Percentiles rank a stretch among this genome's conserved stretches.
Evolutionary conservation across 2,113 vertebrate genomes (phyloP).

Genomic region (Motacilla alba): DNA sequence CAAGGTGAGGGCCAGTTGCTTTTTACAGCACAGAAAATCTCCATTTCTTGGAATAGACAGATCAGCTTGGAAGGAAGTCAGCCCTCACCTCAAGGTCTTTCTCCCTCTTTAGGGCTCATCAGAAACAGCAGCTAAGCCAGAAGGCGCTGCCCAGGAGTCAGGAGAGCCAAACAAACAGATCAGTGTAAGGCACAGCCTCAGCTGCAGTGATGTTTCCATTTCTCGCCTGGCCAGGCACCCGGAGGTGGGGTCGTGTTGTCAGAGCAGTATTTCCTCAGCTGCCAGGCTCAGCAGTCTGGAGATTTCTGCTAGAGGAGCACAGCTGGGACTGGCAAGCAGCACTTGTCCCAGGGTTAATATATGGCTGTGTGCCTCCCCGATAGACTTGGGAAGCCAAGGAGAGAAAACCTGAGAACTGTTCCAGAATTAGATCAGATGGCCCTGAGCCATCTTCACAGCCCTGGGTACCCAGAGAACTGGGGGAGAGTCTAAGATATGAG

Average conservation of each 20-base stretch:
- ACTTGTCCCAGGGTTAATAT: not conserved
- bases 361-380: not conserved
- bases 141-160: not conserved
- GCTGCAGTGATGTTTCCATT: not conserved
- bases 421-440: not conserved
- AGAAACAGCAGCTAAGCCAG: not conserved
- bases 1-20: slow-evolving; percentile 11
- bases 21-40: slow-evolving; percentile 53
- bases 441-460: not conserved
- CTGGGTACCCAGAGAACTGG: not conserved
- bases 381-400: not conserved
- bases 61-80: slow-evolving; percentile 47
- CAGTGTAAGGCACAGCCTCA: not conserved
- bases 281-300: slow-evolving; percentile 24
- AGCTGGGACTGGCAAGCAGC: slow-evolving; percentile 44
- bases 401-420: slow-evolving; percentile 1
- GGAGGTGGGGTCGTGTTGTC: not conserved
- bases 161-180: slow-evolving; percentile 25
- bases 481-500: not conserved
- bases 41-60: slow-evolving; percentile 34
- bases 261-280: slow-evolving; percentile 22
- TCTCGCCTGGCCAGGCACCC: not conserved
- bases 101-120: slow-evolving; percentile 13
- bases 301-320: not conserved
- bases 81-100: slow-evolving; percentile 28